Percentiles rank a stretch among this genome's conserved stretches.
Evolutionary conservation across 1,140 invertebrate species (phyloP).

Genomic region (Procambarus clarkii): DNA sequence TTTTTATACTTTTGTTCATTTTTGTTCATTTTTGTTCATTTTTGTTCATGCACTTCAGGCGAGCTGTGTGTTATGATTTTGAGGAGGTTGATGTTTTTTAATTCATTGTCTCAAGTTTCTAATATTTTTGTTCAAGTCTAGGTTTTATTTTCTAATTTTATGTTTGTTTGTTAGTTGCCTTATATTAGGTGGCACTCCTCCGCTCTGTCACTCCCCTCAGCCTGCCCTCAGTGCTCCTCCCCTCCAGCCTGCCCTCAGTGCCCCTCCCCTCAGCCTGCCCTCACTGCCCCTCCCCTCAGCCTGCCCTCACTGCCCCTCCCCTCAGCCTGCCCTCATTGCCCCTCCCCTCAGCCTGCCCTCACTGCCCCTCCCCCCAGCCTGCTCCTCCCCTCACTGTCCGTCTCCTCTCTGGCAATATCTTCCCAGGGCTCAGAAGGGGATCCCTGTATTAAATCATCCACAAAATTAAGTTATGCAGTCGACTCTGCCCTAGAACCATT

Average conservation of each 20-base stretch:
- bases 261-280: too few species aligned
- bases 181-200: too few species aligned
- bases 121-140: not conserved
- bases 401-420: not conserved
- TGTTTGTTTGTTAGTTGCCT: too few species aligned
- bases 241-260: too few species aligned
- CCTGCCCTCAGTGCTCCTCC: too few species aligned
- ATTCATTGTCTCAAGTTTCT: not conserved
- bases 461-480: slow-evolving; percentile 44
- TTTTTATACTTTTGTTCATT: too few species aligned
- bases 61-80: not conserved
- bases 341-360: not conserved
- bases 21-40: too few species aligned
- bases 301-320: not conserved
- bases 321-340: not conserved
- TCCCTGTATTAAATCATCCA: slow-evolving; percentile 33
- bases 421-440: not conserved
- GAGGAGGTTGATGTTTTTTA: not conserved
- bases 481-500: not conserved
- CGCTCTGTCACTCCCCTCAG: too few species aligned
- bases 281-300: too few species aligned
- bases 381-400: not conserved
- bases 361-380: too few species aligned
- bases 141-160: not conserved
- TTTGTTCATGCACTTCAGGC: too few species aligned